A percentile compares a stretch with the other conserved stretches of the same genome.
These are phyloP conservation scores for Passer montanus DNA, from an alignment of 2,113 vertebrate genomes.

Conservation along the genomic window DNA sequence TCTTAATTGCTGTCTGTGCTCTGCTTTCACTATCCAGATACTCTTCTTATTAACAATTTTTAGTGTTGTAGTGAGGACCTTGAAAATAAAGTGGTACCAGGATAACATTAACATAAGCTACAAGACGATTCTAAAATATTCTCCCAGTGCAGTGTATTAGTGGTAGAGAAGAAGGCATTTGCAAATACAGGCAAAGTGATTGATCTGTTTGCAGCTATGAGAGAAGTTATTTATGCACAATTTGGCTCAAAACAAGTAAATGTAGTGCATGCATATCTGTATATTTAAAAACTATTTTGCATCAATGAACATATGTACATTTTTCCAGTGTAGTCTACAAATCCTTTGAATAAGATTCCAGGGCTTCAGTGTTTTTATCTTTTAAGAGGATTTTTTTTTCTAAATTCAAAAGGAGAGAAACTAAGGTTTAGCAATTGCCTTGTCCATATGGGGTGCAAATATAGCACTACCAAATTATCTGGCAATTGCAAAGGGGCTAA, in stretches of 20 bases:
- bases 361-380: neutral
- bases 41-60: neutral
- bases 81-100: neutral
- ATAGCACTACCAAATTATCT: neutral
- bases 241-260: conserved; percentile 38
- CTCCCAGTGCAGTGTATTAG: neutral
- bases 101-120: neutral
- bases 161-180: conserved; percentile 1
- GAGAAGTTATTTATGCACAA: conserved; percentile 37
- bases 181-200: conserved; percentile 37
- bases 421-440: neutral
- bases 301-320: conserved; percentile 47
- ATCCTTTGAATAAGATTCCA: neutral
- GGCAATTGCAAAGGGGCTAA: neutral
- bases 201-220: conserved; percentile 51
- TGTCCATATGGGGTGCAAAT: neutral
- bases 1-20: neutral
- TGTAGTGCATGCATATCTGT: neutral
- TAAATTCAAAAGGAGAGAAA: neutral
- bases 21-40: neutral
- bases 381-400: neutral
- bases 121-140: neutral
- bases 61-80: neutral
- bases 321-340: neutral
- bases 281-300: conserved; percentile 53